Percentiles rank a stretch among this genome's conserved stretches.
Conservation (phyloP, 2,113 vertebrate species). For the Gulo gulo region DNA sequence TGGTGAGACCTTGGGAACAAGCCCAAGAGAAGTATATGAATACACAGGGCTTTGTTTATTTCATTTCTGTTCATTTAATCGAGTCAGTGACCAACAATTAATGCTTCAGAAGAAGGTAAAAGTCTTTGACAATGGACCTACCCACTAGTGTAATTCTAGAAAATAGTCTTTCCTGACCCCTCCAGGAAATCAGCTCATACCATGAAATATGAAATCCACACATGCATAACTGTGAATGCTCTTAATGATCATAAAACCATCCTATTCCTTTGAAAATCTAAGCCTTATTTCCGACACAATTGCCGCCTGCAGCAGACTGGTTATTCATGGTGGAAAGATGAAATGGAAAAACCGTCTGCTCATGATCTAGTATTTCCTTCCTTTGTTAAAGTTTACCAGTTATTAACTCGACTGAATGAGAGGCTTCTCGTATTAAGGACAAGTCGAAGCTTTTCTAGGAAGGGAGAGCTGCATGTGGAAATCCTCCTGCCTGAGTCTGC, state of each 20-base stretch:
- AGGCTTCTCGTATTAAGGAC: background rate
- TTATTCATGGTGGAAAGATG: constrained; percentile 51
- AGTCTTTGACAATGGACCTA: constrained; percentile 27
- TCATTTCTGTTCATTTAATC: constrained; percentile 33
- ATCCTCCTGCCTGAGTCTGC: background rate
- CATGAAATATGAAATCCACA: constrained; percentile 60
- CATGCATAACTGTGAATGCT: constrained; percentile 38
- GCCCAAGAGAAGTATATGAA: background rate
- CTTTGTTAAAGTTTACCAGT: constrained; percentile 62
- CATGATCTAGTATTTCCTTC: constrained; percentile 45
- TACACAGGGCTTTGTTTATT: constrained; percentile 16
- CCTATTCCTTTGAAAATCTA: constrained; percentile 45
- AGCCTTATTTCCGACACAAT: constrained; percentile 62
- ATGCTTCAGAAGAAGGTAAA: constrained; percentile 43
- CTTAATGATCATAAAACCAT: constrained; percentile 66
- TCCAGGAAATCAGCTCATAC: constrained; percentile 50
- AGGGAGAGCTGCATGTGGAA: background rate
- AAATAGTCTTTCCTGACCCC: constrained; percentile 55
- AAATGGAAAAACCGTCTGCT: too few species aligned
- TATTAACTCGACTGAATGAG: constrained; percentile 51
- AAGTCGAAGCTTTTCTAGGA: constrained; percentile 12
- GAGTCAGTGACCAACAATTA: constrained; percentile 44
- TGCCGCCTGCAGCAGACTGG: constrained; percentile 14
- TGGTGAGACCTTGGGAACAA: background rate
- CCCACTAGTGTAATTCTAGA: constrained; percentile 37